These are phyloP conservation scores for Chrysina gloriosa DNA, from an alignment of 2,888 invertebrate species.

Conservation along the genomic window DNA sequence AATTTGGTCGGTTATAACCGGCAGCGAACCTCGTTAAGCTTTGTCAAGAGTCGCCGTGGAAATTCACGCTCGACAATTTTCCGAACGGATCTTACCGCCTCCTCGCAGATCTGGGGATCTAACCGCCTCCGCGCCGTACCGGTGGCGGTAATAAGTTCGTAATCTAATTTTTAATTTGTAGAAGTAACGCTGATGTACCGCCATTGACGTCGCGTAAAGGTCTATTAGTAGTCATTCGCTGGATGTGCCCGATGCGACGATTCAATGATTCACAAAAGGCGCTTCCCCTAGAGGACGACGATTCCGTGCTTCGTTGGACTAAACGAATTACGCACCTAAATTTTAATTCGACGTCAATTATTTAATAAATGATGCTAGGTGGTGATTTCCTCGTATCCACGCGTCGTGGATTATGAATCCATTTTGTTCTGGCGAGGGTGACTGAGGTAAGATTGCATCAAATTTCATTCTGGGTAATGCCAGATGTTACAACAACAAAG, in stretches of 20 bases:
- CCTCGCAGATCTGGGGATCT: background rate
- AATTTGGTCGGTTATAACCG: conserved; percentile 55
- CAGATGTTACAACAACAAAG: too few species aligned
- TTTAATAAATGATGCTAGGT: conserved; percentile 7
- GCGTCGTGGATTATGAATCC: too few species aligned
- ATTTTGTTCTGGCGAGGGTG: too few species aligned
- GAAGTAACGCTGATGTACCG: conserved; percentile 13
- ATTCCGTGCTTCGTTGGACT: conserved; percentile 7
- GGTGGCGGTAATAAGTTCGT: conserved; percentile 55
- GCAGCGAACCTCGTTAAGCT: conserved; percentile 52
- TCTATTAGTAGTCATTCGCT: conserved; percentile 26
- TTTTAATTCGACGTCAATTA: conserved; percentile 30
- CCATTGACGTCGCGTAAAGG: conserved; percentile 5
- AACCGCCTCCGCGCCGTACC: conserved; percentile 46
- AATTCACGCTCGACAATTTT: conserved; percentile 48
- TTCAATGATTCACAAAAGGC: conserved; percentile 23
- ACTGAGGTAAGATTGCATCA: too few species aligned
- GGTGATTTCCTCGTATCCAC: conserved; percentile 11
- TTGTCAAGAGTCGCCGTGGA: conserved; percentile 59
- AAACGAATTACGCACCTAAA: conserved; percentile 20
- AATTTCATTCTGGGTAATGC: too few species aligned
- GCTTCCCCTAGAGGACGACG: background rate
- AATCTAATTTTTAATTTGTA: conserved; percentile 54
- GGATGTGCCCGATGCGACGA: conserved; percentile 16
- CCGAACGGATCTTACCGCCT: conserved; percentile 6